A percentile compares a stretch with the other conserved stretches of the same genome.
These are phyloP conservation scores for Pararge aegeria DNA, from an alignment of 1,140 invertebrate species.

Conservation along the genomic window DNA sequence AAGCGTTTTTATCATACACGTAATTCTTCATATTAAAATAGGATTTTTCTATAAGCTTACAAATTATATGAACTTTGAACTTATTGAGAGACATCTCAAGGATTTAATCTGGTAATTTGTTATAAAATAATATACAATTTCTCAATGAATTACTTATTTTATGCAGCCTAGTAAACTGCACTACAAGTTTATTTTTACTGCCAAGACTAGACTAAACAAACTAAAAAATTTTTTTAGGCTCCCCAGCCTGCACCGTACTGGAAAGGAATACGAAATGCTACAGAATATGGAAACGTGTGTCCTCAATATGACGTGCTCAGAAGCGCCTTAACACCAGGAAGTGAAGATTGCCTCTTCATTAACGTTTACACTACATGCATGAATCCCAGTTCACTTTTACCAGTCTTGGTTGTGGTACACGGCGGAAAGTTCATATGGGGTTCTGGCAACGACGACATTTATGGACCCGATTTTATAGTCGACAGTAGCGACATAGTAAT, in stretches of 20 bases:
- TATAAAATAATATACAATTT: too few relatives aligned
- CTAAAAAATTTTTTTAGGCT: background rate
- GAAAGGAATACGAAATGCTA: background rate
- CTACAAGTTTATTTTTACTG: too few relatives aligned
- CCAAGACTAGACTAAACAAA: too few relatives aligned
- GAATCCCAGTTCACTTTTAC: background rate
- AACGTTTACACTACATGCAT: background rate
- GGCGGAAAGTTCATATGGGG: background rate
- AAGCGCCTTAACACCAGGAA: background rate
- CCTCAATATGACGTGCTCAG: background rate
- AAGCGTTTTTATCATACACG: too few relatives aligned
- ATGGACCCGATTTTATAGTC: background rate
- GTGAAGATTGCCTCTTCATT: background rate
- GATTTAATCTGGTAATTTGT: too few relatives aligned
- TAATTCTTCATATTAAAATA: too few relatives aligned
- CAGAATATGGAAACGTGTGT: background rate
- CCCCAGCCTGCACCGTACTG: background rate
- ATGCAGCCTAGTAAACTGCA: too few relatives aligned
- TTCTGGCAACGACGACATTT: slow-evolving; percentile 1
- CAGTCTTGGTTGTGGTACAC: background rate
- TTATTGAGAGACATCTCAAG: too few relatives aligned
- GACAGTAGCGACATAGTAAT: slow-evolving; percentile 10
- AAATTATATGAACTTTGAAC: too few relatives aligned
- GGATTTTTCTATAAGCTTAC: too few relatives aligned
- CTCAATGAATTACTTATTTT: too few relatives aligned